A percentile compares a stretch with the other conserved stretches of the same genome.
Evolutionary conservation across 1,140 invertebrate genomes (phyloP).

Genomic region (Latrodectus geometricus): DNA sequence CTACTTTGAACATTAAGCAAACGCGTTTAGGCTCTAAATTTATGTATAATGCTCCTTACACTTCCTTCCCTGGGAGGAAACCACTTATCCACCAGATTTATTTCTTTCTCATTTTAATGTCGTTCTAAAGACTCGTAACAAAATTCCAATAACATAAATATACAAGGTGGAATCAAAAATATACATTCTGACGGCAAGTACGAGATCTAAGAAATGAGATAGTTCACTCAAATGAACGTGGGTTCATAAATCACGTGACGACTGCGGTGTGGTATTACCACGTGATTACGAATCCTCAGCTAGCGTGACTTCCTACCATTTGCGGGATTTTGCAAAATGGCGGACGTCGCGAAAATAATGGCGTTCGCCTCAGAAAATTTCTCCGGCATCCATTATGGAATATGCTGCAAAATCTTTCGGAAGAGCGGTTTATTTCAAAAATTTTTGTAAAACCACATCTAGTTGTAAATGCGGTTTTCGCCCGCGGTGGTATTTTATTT

Average conservation of each 20-base stretch:
- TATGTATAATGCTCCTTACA: too few species aligned
- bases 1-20: too few species aligned
- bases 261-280: conserved; percentile 34
- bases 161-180: too few species aligned
- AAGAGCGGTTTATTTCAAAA: conserved; percentile 22
- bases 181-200: background rate
- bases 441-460: conserved; percentile 18
- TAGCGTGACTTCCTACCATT: conserved; percentile 45
- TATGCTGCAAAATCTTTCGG: conserved; percentile 15
- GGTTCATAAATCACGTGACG: conserved; percentile 24
- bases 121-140: too few species aligned
- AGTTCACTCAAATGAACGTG: conserved; percentile 4
- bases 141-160: too few species aligned
- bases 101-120: too few species aligned
- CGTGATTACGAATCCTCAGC: conserved; percentile 19
- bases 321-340: conserved; percentile 30
- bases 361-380: background rate
- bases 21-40: too few species aligned
- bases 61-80: too few species aligned
- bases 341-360: conserved; percentile 18
- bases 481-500: conserved; percentile 22
- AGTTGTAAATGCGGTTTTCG: conserved; percentile 24
- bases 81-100: too few species aligned
- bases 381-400: conserved; percentile 28
- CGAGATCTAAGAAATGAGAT: conserved; percentile 12